Conservation (phyloP, 2,888 invertebrate species). For the Rambutsinella grinnellia region DNA sequence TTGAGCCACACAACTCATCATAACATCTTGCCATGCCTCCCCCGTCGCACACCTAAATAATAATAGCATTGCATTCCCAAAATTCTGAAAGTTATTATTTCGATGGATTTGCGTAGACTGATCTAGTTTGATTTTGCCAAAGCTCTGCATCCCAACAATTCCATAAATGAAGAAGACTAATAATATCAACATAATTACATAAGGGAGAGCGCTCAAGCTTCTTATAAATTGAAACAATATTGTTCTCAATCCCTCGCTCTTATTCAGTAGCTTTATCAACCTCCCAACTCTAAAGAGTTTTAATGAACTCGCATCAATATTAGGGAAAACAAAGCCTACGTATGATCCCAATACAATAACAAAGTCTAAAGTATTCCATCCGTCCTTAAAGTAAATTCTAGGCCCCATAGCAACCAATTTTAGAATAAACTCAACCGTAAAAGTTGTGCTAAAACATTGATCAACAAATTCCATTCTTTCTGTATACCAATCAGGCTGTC, state of each 20-base stretch:
- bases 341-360: conserved; percentile 72
- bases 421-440: conserved; percentile 75
- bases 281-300: conserved; percentile 77
- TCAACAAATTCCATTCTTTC: conserved; percentile 74
- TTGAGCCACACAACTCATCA: conserved; percentile 73
- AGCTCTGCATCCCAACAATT: conserved; percentile 77
- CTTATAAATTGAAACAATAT: conserved; percentile 78
- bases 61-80: conserved; percentile 75
- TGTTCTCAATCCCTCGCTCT: conserved; percentile 76
- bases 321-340: conserved; percentile 73
- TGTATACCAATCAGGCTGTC: conserved; percentile 70
- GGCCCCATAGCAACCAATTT: conserved; percentile 74
- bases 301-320: conserved; percentile 75
- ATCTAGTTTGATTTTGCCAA: conserved; percentile 74
- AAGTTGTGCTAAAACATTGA: conserved; percentile 75
- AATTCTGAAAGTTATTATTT: conserved; percentile 77
- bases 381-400: conserved; percentile 73
- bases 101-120: conserved; percentile 72
- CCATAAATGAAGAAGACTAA: conserved; percentile 68
- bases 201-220: conserved; percentile 76
- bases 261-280: conserved; percentile 74
- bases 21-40: conserved; percentile 72
- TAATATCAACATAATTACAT: conserved; percentile 75
- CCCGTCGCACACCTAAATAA: conserved; percentile 72
- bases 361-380: conserved; percentile 73